Evolutionary conservation across 2,113 vertebrate genomes (phyloP), one percentile per base, ranked within the genome.

Genomic region (Ageneiosus marmoratus): DNA sequence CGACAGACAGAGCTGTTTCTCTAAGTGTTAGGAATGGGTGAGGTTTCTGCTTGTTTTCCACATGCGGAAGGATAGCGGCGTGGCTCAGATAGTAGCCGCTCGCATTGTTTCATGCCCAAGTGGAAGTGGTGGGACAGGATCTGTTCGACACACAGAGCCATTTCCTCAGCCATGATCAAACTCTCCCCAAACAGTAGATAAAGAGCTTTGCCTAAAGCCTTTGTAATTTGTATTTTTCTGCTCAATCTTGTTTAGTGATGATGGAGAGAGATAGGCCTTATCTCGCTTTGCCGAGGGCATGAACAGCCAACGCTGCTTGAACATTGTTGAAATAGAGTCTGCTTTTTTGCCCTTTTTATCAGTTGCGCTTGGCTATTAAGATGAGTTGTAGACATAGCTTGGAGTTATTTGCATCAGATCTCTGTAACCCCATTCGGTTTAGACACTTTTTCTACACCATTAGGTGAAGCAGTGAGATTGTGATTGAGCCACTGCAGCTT

Each of bases 171-270:
- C 90, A 89, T 88, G 87, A 91, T 89, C 88, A 89, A 90, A 87
- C 89, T 89, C 90, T 87, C 55, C 91, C 89, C 93, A 91, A 92
- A 92, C 91, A 90, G 89, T 82, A 94, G 94, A 95, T 95, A 95
- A 94, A 94, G 93, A 92, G 90, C 88, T 88, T 83, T 86, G 92
- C 93, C 92, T 90, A 85, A 75, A 94, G 93, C 92, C 92, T 92
- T 94, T 94, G 90, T 94, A 93, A 94, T 93, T 94, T 94, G 93
- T 94, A 93, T 94, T 93, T 95, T 94, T 94, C 92, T 93, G 92
- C 93, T 93, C 92, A 91, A 90, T 94, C 91, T 92, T 93, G 94
- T 94, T 94, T 94, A 92, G 93, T 82, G 91, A 93, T 95, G 93
- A 94, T 93, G 90, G 91, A 93, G 89, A 90, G 90, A 91, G 94